phyloP scores from a whole-genome alignment of 2,113 vertebrate species.

The Tamias sibiricus region DNA sequence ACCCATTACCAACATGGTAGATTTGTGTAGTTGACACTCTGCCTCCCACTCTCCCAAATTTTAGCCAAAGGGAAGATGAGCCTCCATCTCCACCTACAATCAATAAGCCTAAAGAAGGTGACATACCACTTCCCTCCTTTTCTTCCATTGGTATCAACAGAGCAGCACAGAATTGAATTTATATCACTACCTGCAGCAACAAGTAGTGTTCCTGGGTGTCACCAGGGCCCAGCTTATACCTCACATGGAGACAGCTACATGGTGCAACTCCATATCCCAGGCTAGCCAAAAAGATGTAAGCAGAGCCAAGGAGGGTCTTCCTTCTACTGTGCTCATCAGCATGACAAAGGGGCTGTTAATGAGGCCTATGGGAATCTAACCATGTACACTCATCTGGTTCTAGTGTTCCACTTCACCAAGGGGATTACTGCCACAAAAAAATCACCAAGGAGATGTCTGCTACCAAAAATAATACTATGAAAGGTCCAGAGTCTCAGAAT shows the following conservation, averaged over 20 bases:
- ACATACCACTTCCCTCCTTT: background rate
- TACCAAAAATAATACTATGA: background rate
- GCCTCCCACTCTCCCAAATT: background rate
- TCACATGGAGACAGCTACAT: background rate
- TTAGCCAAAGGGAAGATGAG: background rate
- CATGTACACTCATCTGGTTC: background rate
- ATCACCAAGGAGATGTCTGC: background rate
- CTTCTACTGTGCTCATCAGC: background rate
- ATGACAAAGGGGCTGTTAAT: background rate
- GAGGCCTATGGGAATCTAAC: background rate
- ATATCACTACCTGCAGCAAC: background rate
- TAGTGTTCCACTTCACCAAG: background rate
- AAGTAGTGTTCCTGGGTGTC: background rate
- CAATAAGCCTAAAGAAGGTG: background rate
- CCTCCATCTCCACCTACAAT: background rate
- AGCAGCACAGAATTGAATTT: background rate
- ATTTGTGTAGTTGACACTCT: background rate
- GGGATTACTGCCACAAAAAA: background rate
- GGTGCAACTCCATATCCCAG: background rate
- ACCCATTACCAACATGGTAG: background rate
- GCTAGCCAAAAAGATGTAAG: background rate
- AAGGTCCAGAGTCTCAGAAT: background rate
- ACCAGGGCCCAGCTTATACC: background rate
- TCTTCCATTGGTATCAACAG: accelerated
- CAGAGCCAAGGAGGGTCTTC: background rate